Evolutionary conservation across 1,140 invertebrate species (phyloP), one percentile per base, ranked within the genome.

Genomic region (Caenorhabditis inopinata): DNA sequence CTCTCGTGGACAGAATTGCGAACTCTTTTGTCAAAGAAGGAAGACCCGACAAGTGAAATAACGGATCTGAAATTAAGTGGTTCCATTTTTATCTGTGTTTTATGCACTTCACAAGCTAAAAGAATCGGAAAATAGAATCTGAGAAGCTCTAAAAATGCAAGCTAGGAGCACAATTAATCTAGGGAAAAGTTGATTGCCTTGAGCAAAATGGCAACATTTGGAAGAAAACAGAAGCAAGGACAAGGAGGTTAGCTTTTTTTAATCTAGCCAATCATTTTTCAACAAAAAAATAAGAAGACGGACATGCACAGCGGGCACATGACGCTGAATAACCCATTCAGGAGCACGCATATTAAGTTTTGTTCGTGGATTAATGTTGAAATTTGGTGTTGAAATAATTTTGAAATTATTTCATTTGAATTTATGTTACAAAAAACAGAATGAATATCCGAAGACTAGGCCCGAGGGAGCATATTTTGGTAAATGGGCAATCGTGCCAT

Each of bases 231-330:
- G 6, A 58, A 32, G 25, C 0, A 4, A 42, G 14, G 38, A n/a
- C 6, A 16, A 18, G 32, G 29, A n/a, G n/a, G n/a, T n/a, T n/a
- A n/a, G n/a, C n/a, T n/a, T 68, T 68, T 68, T 68, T 68, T 68
- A 68, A 68, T 68, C 58, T 68, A 38, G 58, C 58, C 58, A 68
- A 38, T 68, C 58, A 68, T 68, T 68, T 68, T 38, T 38, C 58
- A 78, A 78, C 62, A 78, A 78, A 77, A n/a, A n/a, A n/a, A n/a
- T n/a, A n/a, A n/a, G n/a, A 18, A n/a, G 76, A 47, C 5, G 4
- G 75, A 16, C 32, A 27, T 35, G 18, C 18, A 16, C 38, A 21
- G 16, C n/a, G n/a, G n/a, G n/a, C n/a, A n/a, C 2, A 27, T 21
- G 11, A 27, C 74, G 23, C 7, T 9, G 46, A 46, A 78, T 32